phyloP scores from a whole-genome alignment of 2,888 invertebrate species.

The Lymantria dispar region DNA sequence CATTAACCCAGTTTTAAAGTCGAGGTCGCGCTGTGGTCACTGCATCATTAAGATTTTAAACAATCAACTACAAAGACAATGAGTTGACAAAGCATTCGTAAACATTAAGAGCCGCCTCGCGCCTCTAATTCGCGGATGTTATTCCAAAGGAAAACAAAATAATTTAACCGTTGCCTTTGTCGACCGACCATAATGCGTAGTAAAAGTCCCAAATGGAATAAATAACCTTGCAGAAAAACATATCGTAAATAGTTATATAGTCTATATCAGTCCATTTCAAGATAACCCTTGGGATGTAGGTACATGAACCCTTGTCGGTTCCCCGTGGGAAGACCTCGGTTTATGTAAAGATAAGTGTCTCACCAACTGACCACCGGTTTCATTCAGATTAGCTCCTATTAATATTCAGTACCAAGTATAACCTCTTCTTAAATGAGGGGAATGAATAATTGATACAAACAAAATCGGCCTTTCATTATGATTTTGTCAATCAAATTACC shows the following conservation, averaged over 20 bases:
- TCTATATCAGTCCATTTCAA: constrained; percentile 50
- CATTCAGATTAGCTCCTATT: constrained; percentile 34
- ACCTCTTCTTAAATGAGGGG: constrained; percentile 17
- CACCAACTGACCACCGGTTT: constrained; percentile 44
- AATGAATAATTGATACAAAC: constrained; percentile 18
- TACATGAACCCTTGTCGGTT: constrained; percentile 33
- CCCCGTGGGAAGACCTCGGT: constrained; percentile 45
- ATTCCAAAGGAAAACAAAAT: constrained; percentile 2
- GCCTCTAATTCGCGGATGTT: constrained; percentile 5
- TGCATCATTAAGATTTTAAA: constrained; percentile 49
- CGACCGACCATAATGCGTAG: constrained; percentile 22
- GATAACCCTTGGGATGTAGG: constrained; percentile 49
- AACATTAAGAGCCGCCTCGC: constrained; percentile 2
- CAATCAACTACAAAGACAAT: constrained; percentile 8
- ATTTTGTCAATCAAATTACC: constrained; percentile 11
- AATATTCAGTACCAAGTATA: constrained; percentile 25
- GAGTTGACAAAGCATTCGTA: constrained; percentile 19
- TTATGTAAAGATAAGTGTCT: constrained; percentile 43
- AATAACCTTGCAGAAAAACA: constrained; percentile 35
- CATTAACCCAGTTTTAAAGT: constrained; percentile 71
- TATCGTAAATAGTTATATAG: constrained; percentile 40
- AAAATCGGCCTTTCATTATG: constrained; percentile 17
- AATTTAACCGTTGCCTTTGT: constrained; percentile 21
- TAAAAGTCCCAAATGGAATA: constrained; percentile 21
- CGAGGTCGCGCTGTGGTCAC: constrained; percentile 56